Base-by-base conservation (phyloP, 1,140 invertebrate genomes). In the Dendrolimus punctatus region DNA sequence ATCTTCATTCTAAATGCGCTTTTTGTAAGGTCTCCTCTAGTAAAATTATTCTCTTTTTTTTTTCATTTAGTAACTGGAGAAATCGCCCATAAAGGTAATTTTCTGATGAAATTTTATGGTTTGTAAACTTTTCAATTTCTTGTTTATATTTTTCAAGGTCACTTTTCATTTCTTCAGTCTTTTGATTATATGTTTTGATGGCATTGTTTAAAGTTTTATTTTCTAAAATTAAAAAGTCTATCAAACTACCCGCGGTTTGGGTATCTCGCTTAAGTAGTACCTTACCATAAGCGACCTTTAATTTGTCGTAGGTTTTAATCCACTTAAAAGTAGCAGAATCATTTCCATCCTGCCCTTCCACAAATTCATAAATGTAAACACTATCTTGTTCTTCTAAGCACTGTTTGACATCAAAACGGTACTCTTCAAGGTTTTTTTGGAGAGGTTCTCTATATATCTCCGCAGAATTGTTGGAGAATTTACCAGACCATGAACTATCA, bases 21-120 rank as follows among this genome's bases (percentile, higher is more conserved):
- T 68, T 68, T 6, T 70, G 60, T 23, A 76, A 50, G 48, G 61
- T 57, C 41, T 71, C 62, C 66, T 84, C 68, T 38, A 84, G 53
- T 10, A 75, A 41, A 6, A 71, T 57, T 52, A 82, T 85, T 57
- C 74, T 71, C 52, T 57, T 68, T 55, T 83, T 85, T 50, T 85
- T 85, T 37, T 66, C 53, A 64, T 85, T 83, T 54, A 85, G 55
- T 39, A 85, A 40, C 53, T 76, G 65, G 37, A 76, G 53, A 75
- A 82, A 85, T 51, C 76, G 76, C 38, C 68, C 68, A 68, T 81
- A 82, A 6, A 85, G 56, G 6, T 50, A 71, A 9, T 53, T 52
- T 57, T 85, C 81, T 47, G 81, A 50, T 5, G 67, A 59, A n/a
- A 59, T 67, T 51, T 82, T 82, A 4, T 63, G 69, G 48, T 71